Base-by-base conservation (phyloP, 2,797 vertebrate genomes). In the Pempheris klunzingeri region DNA sequence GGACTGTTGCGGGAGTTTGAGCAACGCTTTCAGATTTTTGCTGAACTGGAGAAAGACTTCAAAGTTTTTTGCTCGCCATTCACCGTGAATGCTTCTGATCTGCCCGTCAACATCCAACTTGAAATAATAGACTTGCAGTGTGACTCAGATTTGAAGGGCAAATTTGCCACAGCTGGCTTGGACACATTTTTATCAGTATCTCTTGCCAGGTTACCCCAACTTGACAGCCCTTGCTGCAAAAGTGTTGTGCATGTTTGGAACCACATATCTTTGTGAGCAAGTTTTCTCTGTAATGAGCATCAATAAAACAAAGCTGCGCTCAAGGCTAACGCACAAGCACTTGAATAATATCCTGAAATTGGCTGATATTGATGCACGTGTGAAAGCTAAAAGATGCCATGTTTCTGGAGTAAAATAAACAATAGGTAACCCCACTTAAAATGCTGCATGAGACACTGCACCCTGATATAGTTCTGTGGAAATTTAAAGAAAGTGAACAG, bases 241-340 rank as follows among this genome's bases (percentile, higher is more conserved):
- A 32, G 8, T 67, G 3, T 44, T 84, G 52, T 81, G 54, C 64
- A 81, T 82, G 74, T 85, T 84, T 86, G 69, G 77, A 17, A 87
- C 77, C 0, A 77, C 87, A 7, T 83, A 83, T 18, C 63, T 83
- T 69, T 88, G 73, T 87, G 58, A 85, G 28, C 77, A 80, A 20
- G 39, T 44, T 17, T 75, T 84, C 38, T 87, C 79, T 12, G 54
- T 81, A 81, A 81, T 79, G 83, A 85, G 38, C 32, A 54, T 71
- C 18, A 78, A 83, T 62, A 77, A 81, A 84, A 68, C 83, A 64
- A 85, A 81, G 3, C 4, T 50, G 57, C 46, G 13, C 13, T 84
- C 78, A 39, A 74, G 58, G 78, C 55, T 79, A 1, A 79, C 75
- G 73, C 32, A 80, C 13, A 66, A 68, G 22, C 76, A 82, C 66